Percentiles rank a stretch among this genome's conserved stretches.
These are phyloP conservation scores for Galeopsomyia nigrocyanea DNA, from an alignment of 2,888 invertebrate species.

Conservation along the genomic window DNA sequence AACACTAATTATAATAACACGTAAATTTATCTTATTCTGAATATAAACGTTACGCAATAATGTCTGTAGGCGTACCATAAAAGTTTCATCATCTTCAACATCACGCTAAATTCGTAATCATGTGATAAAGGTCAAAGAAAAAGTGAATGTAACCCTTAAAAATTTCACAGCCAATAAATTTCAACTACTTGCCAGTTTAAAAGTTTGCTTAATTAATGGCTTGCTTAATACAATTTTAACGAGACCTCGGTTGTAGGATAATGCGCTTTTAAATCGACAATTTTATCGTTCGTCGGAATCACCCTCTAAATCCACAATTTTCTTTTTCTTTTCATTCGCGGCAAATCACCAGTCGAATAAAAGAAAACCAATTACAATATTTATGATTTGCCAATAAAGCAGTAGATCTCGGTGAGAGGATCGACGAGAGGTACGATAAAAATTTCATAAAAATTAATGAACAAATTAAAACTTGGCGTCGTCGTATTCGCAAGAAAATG, in stretches of 20 bases:
- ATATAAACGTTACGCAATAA: not conserved
- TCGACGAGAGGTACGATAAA: too few relatives aligned
- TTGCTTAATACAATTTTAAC: constrained; percentile 19
- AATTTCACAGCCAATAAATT: not conserved
- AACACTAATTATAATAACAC: too few relatives aligned
- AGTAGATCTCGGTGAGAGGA: too few relatives aligned
- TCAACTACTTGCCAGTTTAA: not conserved
- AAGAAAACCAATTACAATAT: constrained; percentile 31
- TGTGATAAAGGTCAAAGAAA: too few relatives aligned
- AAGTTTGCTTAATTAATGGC: constrained; percentile 22
- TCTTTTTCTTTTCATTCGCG: not conserved
- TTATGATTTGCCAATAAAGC: constrained; percentile 18
- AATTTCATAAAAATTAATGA: too few relatives aligned
- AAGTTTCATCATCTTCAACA: not conserved
- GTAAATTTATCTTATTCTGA: too few relatives aligned
- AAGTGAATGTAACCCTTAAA: too few relatives aligned
- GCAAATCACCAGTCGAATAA: not conserved
- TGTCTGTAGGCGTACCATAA: not conserved
- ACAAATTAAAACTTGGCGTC: too few relatives aligned
- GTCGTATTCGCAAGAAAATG: too few relatives aligned
- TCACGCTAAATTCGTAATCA: too few relatives aligned
- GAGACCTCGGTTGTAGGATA: not conserved
- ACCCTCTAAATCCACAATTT: too few relatives aligned
- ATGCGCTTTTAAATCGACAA: constrained; percentile 13
- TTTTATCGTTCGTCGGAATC: not conserved